phyloP scores from a whole-genome alignment of 2,797 vertebrate genomes.

The Poecilia picta region DNA sequence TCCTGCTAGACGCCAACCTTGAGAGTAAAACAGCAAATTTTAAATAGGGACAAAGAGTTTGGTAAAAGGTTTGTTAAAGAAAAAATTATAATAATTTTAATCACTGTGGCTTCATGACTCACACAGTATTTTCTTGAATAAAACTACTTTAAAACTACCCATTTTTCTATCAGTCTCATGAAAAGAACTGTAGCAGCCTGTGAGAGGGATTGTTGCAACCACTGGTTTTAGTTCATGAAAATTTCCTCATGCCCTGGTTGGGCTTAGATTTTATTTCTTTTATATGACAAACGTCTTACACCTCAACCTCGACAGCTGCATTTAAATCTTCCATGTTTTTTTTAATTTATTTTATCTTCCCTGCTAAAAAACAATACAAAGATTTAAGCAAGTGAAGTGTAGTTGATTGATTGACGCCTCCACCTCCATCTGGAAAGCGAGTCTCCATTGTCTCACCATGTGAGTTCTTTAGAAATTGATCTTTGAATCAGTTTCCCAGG shows the following conservation, averaged over 20 bases:
- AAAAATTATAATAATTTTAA: neutral
- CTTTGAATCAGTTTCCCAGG: conserved; percentile 5
- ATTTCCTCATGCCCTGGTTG: neutral
- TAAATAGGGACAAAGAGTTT: neutral
- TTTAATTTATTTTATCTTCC: too few relatives aligned
- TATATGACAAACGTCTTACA: neutral
- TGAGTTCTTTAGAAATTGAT: neutral
- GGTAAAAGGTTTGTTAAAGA: too few relatives aligned
- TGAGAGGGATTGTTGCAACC: neutral
- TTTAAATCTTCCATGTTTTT: neutral
- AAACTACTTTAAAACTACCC: neutral
- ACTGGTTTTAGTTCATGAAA: neutral
- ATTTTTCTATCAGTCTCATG: neutral
- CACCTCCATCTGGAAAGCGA: neutral
- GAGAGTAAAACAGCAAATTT: neutral
- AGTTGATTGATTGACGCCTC: neutral
- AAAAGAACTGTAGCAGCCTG: neutral
- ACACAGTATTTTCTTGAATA: neutral
- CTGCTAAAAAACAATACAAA: neutral
- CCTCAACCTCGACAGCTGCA: neutral
- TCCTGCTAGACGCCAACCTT: neutral
- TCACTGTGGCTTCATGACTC: neutral
- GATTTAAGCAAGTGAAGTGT: neutral
- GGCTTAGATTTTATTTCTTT: neutral
- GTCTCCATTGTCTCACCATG: neutral